Base-by-base conservation (phyloP, 2,888 invertebrate species). In the Acrobasis repandana region DNA sequence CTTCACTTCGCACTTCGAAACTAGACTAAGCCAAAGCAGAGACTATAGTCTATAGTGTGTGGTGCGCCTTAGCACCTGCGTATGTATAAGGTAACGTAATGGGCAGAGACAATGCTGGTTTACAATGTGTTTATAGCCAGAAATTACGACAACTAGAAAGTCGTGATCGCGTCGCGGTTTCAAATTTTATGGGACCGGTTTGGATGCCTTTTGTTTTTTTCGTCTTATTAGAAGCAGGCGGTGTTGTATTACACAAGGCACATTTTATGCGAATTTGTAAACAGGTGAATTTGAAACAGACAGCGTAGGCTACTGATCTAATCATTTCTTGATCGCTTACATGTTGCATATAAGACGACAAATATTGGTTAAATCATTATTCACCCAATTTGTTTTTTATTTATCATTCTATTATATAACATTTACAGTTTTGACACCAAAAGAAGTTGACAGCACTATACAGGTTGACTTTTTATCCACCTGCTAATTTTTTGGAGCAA, bases 141-240 rank as follows among this genome's bases (percentile, higher is more conserved):
- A 54, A 60, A 60, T 60, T 60, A 60, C 60, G 52, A 54, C 60
- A 60, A 52, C 46, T 57, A 57, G 57, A 57, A 57, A 57, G 57
- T 43, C 47, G 57, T 33, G 47, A 43, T 43, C 28, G 57, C 46
- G 43, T 43, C 43, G 56, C 46, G 14, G 28, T 36, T 36, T 36
- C 36, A 52, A 52, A 15, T 52, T 52, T 52, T 52, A 52, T 52
- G 36, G 16, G 52, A 52, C 52, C 52, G 52, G 52, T 52, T 51
- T 50, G 11, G 36, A 49, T 11, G 51, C n/a, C 43, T 43, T 43
- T 43, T 38, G 38, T 48, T 14, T 36, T 49, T 9, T 28, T 50
- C 16, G 16, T 36, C 9, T 52, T 9, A 36, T 51, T 50, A 43
- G 43, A 43, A 34, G 51, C 33, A 33, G 34, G n/a, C 51, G 2